A percentile compares a stretch with the other conserved stretches of the same genome.
Conservation (phyloP, 2,113 vertebrate species). For the Crocuta crocuta region DNA sequence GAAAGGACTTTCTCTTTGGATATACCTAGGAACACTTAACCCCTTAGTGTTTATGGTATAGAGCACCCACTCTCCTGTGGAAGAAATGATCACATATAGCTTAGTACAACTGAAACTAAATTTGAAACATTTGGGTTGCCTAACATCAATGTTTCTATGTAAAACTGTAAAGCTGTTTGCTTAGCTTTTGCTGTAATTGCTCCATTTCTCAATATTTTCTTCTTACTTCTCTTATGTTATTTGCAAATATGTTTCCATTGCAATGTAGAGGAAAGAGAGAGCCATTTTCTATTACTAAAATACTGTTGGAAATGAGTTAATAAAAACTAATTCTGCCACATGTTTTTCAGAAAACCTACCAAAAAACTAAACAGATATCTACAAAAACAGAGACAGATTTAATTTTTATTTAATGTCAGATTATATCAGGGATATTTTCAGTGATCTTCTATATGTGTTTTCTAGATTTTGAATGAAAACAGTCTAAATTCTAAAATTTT, state of each 20-base stretch:
- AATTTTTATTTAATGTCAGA: not conserved
- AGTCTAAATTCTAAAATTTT: not conserved
- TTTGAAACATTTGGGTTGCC: not conserved
- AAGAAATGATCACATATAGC: not conserved
- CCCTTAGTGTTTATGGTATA: not conserved
- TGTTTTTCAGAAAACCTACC: not conserved
- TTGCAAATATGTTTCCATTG: not conserved
- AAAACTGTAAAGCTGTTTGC: not conserved
- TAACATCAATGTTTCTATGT: not conserved
- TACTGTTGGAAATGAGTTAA: not conserved
- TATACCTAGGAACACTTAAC: not conserved
- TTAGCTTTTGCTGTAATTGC: not conserved
- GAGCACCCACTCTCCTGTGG: not conserved
- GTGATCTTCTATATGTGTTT: not conserved
- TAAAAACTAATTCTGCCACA: not conserved
- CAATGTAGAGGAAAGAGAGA: not conserved
- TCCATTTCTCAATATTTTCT: not conserved
- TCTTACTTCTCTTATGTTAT: not conserved
- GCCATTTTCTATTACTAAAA: not conserved
- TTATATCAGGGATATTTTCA: not conserved
- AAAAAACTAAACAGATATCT: not conserved
- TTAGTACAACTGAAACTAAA: not conserved
- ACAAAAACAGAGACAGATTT: not conserved
- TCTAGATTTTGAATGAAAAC: not conserved
- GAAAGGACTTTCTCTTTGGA: not conserved